Evolutionary conservation across 2,113 vertebrate species (phyloP).

Genomic region (Rhodinocichla rosea): DNA sequence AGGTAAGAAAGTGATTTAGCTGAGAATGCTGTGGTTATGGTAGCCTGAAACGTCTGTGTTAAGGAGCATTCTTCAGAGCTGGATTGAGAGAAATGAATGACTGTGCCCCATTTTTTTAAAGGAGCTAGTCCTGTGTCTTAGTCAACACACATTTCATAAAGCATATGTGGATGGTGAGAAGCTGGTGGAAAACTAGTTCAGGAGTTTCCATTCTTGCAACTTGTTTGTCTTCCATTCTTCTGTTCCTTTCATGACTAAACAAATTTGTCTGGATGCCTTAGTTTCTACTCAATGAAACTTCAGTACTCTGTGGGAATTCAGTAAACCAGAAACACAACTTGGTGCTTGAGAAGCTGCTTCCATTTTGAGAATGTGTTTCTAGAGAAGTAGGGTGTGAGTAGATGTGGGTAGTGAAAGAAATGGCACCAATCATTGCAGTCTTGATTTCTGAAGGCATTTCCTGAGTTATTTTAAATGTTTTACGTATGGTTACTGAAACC

Average conservation of each 20-base stretch:
- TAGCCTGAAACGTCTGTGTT: background rate
- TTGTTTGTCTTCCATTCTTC: conserved; percentile 55
- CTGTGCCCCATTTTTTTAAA: background rate
- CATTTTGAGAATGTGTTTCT: conserved; percentile 63
- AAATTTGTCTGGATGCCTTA: conserved; percentile 12
- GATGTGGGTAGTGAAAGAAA: conserved; percentile 62
- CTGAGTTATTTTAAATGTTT: conserved; percentile 52
- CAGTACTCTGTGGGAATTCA: conserved; percentile 32
- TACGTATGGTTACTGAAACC: background rate
- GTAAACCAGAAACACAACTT: conserved; percentile 20
- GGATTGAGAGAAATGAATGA: background rate
- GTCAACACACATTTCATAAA: conserved; percentile 35
- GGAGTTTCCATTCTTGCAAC: conserved; percentile 40
- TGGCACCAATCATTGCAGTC: conserved; percentile 40
- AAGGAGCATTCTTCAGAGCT: background rate
- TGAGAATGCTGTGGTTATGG: background rate
- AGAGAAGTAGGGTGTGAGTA: conserved; percentile 58
- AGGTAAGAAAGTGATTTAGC: background rate
- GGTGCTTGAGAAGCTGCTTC: conserved; percentile 40
- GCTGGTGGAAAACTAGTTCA: conserved; percentile 41
- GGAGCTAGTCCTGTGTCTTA: conserved; percentile 1
- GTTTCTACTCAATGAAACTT: conserved; percentile 52
- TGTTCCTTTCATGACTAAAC: conserved; percentile 58
- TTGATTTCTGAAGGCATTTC: conserved; percentile 56
- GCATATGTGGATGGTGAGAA: conserved; percentile 9